Conservation (phyloP, 2,797 vertebrate genomes). For the Hydrophis major region DNA sequence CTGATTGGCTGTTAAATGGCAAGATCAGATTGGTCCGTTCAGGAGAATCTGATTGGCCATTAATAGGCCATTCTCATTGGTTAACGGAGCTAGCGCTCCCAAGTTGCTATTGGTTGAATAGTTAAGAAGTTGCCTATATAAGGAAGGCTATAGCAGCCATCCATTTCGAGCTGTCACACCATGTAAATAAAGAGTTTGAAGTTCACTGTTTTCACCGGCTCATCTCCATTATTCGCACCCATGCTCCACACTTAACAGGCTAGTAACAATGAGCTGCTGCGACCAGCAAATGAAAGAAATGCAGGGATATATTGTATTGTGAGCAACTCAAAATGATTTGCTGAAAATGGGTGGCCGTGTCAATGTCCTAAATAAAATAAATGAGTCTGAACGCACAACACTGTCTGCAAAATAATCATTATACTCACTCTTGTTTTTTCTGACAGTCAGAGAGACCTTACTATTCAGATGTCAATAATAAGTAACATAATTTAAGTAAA, state of each 20-base stretch:
- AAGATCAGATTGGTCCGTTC: too few species aligned
- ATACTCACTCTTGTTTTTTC: background rate
- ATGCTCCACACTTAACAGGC: background rate
- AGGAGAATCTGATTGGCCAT: too few species aligned
- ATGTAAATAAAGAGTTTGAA: too few species aligned
- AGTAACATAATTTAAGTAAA: constrained; percentile 37
- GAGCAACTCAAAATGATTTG: background rate
- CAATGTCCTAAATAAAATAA: background rate
- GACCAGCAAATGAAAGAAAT: background rate
- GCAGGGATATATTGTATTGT: background rate
- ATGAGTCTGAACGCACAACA: background rate
- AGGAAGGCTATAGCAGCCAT: too few species aligned
- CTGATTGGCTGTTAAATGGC: too few species aligned
- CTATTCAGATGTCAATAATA: constrained; percentile 32
- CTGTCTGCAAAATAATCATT: background rate
- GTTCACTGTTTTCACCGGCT: too few species aligned
- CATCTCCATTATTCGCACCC: too few species aligned
- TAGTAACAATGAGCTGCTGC: background rate
- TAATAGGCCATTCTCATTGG: too few species aligned
- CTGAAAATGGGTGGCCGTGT: background rate
- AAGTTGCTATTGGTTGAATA: too few species aligned
- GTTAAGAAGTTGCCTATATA: too few species aligned
- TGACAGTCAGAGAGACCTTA: constrained; percentile 16
- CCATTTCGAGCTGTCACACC: too few species aligned
- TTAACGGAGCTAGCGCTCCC: too few species aligned